Conservation (phyloP, 1,140 invertebrate genomes). For the Onthophagus taurus region DNA sequence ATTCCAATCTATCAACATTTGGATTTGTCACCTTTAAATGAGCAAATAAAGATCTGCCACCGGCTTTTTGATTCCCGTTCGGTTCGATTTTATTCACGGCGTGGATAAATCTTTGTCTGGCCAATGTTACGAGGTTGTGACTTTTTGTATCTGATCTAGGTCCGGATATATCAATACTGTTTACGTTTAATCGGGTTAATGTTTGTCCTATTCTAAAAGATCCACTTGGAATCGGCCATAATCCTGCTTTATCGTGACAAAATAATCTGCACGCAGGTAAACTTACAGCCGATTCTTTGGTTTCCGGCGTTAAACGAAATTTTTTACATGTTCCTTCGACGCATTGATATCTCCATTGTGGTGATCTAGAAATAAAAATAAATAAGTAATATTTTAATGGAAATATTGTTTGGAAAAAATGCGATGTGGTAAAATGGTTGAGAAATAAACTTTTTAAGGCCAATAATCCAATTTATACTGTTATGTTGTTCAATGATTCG, state of each 20-base stretch:
- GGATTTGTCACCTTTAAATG: slow-evolving; percentile 30
- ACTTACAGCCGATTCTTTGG: slow-evolving; percentile 42
- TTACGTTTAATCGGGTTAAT: slow-evolving; percentile 50
- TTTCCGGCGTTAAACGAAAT: slow-evolving; percentile 39
- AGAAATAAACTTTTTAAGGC: not conserved
- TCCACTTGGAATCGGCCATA: slow-evolving; percentile 67
- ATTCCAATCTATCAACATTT: slow-evolving; percentile 34
- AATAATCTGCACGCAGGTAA: slow-evolving; percentile 53
- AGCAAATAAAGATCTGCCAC: slow-evolving; percentile 32
- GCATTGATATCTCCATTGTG: slow-evolving; percentile 48
- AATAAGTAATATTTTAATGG: not conserved
- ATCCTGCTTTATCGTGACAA: slow-evolving; percentile 45
- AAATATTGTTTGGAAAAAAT: not conserved
- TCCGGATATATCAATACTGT: slow-evolving; percentile 43
- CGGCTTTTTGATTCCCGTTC: slow-evolving; percentile 19
- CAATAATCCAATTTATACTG: not conserved
- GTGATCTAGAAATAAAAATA: slow-evolving; percentile 10
- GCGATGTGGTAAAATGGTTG: not conserved
- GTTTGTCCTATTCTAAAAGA: slow-evolving; percentile 46
- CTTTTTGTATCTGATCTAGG: slow-evolving; percentile 34
- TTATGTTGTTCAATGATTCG: too few species aligned
- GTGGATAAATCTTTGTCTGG: slow-evolving; percentile 29
- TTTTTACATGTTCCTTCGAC: slow-evolving; percentile 44
- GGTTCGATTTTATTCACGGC: slow-evolving; percentile 35
- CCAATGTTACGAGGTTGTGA: slow-evolving; percentile 39